Conservation (phyloP, 2,113 vertebrate genomes). For the Sterrhoptilus dennistouni region DNA sequence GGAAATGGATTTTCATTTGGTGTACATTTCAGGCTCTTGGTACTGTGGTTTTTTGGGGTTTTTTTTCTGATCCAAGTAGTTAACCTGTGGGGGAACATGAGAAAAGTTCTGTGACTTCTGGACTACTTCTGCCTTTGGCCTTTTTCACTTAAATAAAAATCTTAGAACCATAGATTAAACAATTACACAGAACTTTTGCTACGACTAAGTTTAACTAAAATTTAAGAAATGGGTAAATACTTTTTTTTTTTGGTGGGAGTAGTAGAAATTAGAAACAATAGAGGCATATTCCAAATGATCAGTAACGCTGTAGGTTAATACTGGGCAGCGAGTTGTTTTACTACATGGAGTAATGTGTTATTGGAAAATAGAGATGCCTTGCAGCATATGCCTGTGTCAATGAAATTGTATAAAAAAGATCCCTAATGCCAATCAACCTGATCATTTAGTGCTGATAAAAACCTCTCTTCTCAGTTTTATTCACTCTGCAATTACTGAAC, state of each 20-base stretch:
- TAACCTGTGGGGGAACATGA: background rate
- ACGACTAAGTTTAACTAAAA: background rate
- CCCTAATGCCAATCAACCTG: background rate
- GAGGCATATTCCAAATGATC: background rate
- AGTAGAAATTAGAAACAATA: background rate
- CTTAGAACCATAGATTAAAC: background rate
- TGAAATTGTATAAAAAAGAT: background rate
- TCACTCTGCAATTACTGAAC: background rate
- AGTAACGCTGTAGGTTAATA: background rate
- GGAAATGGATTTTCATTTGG: background rate
- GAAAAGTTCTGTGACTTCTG: background rate
- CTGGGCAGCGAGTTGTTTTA: background rate
- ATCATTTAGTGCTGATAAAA: slow-evolving; percentile 23
- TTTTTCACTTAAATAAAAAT: background rate
- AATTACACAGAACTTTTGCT: background rate
- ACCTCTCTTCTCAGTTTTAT: background rate
- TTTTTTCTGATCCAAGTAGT: background rate
- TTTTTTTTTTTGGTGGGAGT: background rate
- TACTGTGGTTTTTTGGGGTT: background rate
- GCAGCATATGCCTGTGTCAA: slow-evolving; percentile 4
- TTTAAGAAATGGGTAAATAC: background rate
- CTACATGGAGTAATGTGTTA: background rate
- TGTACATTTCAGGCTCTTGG: background rate
- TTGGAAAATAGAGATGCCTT: background rate
- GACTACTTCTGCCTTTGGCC: background rate